A percentile compares a stretch with the other conserved stretches of the same genome.
Evolutionary conservation across 2,797 vertebrate genomes (phyloP).

Genomic region (Typhlichthys eigenmanni): DNA sequence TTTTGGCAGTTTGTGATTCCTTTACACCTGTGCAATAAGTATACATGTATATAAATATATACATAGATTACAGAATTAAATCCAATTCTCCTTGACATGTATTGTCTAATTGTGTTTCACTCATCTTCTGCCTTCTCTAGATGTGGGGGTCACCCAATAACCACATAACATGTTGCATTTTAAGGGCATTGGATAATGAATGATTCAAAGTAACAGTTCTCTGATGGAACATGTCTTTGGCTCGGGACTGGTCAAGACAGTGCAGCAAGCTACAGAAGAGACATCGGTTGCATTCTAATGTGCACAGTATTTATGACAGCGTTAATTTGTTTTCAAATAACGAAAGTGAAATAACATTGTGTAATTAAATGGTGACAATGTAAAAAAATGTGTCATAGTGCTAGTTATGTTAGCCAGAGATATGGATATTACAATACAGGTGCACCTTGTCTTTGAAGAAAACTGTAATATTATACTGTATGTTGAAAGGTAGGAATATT

Average conservation of each 20-base stretch:
- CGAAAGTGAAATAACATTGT: constrained; percentile 15
- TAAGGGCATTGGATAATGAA: constrained; percentile 69
- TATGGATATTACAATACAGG: constrained; percentile 34
- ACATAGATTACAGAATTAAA: too few species aligned
- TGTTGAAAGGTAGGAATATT: constrained; percentile 60
- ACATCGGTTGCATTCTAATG: constrained; percentile 28
- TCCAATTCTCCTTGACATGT: constrained; percentile 6
- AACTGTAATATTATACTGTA: constrained; percentile 63
- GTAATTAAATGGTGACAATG: constrained; percentile 23
- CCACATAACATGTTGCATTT: constrained; percentile 60
- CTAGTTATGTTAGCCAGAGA: constrained; percentile 56
- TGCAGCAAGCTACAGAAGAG: constrained; percentile 14
- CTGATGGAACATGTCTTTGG: constrained; percentile 48
- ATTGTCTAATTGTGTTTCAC: neutral
- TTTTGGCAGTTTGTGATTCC: too few species aligned
- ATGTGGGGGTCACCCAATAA: constrained; percentile 64
- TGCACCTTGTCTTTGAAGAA: constrained; percentile 49
- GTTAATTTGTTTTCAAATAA: neutral
- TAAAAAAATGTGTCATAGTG: constrained; percentile 50
- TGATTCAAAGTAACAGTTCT: constrained; percentile 74
- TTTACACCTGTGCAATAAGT: too few species aligned
- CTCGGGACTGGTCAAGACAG: constrained; percentile 2
- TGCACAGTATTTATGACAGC: constrained; percentile 15
- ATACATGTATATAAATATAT: too few species aligned
- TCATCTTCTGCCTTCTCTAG: constrained; percentile 46